Percentiles rank a stretch among this genome's conserved stretches.
Conservation (phyloP, 1,140 invertebrate genomes). For the Trachymyrmex septentrionalis region DNA sequence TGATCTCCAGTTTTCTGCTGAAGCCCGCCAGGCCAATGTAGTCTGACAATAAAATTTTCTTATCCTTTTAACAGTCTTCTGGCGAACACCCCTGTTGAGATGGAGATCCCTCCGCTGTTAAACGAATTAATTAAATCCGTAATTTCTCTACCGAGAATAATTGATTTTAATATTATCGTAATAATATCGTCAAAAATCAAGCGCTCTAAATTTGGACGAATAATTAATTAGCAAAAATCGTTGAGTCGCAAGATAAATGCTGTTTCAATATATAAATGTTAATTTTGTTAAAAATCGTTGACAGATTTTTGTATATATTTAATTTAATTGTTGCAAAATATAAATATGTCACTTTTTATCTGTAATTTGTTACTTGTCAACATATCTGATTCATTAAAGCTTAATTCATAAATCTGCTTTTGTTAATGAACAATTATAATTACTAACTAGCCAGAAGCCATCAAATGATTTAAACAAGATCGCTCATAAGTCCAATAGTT, state of each 20-base stretch:
- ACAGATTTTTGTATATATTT: neutral
- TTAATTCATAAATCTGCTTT: neutral
- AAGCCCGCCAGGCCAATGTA: conserved; percentile 47
- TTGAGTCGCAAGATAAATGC: neutral
- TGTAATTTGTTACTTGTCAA: neutral
- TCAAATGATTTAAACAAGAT: conserved; percentile 20
- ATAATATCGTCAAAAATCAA: neutral
- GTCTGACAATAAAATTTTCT: conserved; percentile 58
- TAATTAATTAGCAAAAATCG: neutral
- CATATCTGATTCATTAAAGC: neutral
- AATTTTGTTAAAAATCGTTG: neutral
- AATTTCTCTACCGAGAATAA: conserved; percentile 16
- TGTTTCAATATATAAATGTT: neutral
- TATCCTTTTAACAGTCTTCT: conserved; percentile 43
- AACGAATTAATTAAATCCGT: conserved; percentile 34
- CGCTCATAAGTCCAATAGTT: conserved; percentile 14
- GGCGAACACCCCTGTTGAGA: neutral
- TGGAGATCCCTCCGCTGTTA: conserved; percentile 2
- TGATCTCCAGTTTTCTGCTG: conserved; percentile 60
- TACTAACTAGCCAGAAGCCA: neutral
- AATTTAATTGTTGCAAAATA: conserved; percentile 14
- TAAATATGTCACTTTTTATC: neutral
- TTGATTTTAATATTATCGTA: conserved; percentile 13
- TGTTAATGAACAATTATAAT: conserved; percentile 37
- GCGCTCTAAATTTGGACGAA: neutral